These are phyloP conservation scores for Temnothorax longispinosus DNA, from an alignment of 1,140 invertebrate species.

Conservation along the genomic window DNA sequence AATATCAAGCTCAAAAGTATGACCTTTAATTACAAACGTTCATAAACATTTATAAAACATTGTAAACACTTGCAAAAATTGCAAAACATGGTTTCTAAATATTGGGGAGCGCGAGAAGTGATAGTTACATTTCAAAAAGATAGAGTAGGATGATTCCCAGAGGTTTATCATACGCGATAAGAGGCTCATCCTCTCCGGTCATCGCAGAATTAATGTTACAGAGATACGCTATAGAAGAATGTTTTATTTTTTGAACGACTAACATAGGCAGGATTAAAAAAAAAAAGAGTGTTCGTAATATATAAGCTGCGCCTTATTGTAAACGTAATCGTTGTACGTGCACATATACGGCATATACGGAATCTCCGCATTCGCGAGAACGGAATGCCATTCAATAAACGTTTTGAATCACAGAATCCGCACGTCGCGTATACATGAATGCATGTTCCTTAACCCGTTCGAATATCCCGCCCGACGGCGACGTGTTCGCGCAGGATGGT, in stretches of 20 bases:
- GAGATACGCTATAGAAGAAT: not conserved
- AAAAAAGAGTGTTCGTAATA: not conserved
- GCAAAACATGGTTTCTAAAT: not conserved
- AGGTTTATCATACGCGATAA: not conserved
- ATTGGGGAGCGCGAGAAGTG: not conserved
- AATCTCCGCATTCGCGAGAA: not conserved
- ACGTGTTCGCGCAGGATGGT: too few relatives aligned
- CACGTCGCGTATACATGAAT: too few relatives aligned
- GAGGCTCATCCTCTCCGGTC: not conserved
- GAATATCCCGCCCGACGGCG: not conserved
- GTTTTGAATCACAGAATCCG: not conserved
- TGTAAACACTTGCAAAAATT: not conserved
- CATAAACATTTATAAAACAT: not conserved
- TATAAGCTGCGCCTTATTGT: not conserved
- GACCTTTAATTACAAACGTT: not conserved
- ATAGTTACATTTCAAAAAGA: not conserved
- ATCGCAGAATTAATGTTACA: not conserved
- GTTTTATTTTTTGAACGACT: slow-evolving; percentile 27
- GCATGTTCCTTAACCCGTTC: not conserved
- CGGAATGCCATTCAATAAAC: slow-evolving; percentile 14
- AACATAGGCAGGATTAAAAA: not conserved
- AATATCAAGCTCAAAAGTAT: not conserved
- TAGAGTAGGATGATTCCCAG: not conserved
- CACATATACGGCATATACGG: not conserved
- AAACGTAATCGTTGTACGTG: not conserved